Evolutionary conservation across 2,888 invertebrate genomes (phyloP), one percentile per base, ranked within the genome.

Genomic region (Maniola hyperantus): DNA sequence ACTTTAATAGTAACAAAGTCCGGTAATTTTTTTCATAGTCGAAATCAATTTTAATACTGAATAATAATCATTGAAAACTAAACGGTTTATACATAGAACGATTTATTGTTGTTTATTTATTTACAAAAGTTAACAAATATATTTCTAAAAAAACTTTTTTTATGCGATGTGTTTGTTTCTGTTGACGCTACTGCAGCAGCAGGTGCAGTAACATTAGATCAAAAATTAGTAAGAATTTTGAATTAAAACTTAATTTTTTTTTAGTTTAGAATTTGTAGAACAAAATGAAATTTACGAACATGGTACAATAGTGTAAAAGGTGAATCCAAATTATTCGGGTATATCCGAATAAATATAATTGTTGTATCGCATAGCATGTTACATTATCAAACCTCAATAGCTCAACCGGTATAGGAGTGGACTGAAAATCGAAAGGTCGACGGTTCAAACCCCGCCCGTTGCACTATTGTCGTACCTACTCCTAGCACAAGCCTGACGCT

Each of bases 71-170:
- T 76, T 79, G 79, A 77, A 78, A 84, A 81, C 75, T 76, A 80
- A 81, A 79, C 76, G 74, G 78, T 79, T 78, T 81, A 82, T 85
- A 89, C 87, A 88, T 81, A 84, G 79, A 77, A 74, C 62, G 62
- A 63, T 67, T 66, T 74, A 64, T 79, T 79, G 78, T 81, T 80
- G 78, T 81, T 51, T 51, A 51, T 81, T 77, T 90, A 91, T 91
- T 89, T 91, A 91, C 91, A 91, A 85, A 89, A 84, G 83, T 83
- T 85, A 84, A 87, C 85, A 87, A 84, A 70, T 70, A 68, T 67
- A 70, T 73, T 79, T 79, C 77, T 82, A 80, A 74, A 74, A 76
- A 83, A 82, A 81, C 18, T 20, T 66, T 65, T 42, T 50, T 50
- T 13, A 69, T 78, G 79, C 76, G 79, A 81, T 77, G 81, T 79